Conservation (phyloP, 2,113 vertebrate genomes). For the Peromyscus maniculatus region DNA sequence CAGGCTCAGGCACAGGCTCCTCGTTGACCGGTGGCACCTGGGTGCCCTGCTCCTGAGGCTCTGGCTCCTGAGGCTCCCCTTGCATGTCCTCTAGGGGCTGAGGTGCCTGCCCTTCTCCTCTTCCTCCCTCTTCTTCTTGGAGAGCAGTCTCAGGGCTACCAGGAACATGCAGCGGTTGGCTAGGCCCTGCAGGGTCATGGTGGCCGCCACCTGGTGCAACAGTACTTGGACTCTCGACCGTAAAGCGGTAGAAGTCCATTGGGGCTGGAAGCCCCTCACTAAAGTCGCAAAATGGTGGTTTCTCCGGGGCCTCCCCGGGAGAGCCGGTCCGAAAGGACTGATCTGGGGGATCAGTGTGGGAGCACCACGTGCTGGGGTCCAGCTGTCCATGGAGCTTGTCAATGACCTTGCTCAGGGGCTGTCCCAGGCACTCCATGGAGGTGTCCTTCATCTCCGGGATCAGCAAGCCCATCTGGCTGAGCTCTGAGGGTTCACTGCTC, state of each 20-base stretch:
- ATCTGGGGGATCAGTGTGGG: conserved; percentile 73
- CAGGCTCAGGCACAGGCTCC: background rate
- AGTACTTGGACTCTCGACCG: conserved; percentile 95
- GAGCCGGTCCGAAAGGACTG: conserved; percentile 95
- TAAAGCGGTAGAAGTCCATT: conserved; percentile 95
- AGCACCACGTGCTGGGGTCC: conserved; percentile 87
- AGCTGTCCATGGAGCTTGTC: conserved; percentile 92
- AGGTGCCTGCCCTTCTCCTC: conserved; percentile 75
- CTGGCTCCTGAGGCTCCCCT: background rate
- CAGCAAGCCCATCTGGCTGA: conserved; percentile 84
- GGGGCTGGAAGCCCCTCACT: conserved; percentile 89
- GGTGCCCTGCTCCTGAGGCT: background rate
- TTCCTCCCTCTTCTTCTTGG: conserved; percentile 86
- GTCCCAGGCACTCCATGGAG: conserved; percentile 94
- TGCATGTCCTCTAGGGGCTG: conserved; percentile 67
- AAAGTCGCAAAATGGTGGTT: conserved; percentile 85
- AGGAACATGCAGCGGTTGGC: conserved; percentile 94
- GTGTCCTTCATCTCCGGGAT: conserved; percentile 96
- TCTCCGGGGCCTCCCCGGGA: conserved; percentile 91
- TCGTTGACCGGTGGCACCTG: background rate
- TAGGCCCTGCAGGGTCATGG: conserved; percentile 96
- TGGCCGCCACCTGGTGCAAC: conserved; percentile 93
- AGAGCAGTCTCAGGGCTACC: conserved; percentile 92
- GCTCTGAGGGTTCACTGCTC: conserved; percentile 11
- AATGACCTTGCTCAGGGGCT: conserved; percentile 93